Evolutionary conservation across 1,140 invertebrate species (phyloP).

Genomic region (Aphelenchoides fujianensis): DNA sequence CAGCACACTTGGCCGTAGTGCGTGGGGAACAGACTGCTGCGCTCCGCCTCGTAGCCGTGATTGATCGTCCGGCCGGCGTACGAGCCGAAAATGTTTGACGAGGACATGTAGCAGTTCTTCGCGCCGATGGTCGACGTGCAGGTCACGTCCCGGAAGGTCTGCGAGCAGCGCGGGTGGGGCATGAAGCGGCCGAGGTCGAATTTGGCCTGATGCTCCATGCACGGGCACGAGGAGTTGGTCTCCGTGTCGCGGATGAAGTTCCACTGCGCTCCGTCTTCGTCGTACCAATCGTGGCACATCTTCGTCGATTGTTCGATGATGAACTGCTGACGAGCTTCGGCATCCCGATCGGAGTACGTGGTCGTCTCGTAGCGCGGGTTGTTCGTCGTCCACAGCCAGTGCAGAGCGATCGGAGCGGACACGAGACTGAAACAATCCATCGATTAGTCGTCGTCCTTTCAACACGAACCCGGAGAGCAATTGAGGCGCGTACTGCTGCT

Average conservation of each 20-base stretch:
- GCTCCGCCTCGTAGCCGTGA: slow-evolving; percentile 38
- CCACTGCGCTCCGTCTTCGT: slow-evolving; percentile 53
- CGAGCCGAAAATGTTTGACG: slow-evolving; percentile 59
- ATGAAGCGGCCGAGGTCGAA: slow-evolving; percentile 60
- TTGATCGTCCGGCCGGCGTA: slow-evolving; percentile 30
- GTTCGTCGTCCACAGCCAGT: slow-evolving; percentile 58
- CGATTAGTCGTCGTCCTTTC: neutral
- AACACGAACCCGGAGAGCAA: slow-evolving; percentile 8
- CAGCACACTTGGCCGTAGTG: slow-evolving; percentile 62
- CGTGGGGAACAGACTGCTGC: slow-evolving; percentile 55
- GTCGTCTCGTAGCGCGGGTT: slow-evolving; percentile 52
- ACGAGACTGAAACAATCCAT: slow-evolving; percentile 47
- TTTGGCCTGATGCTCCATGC: slow-evolving; percentile 44
- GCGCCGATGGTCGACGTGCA: slow-evolving; percentile 58
- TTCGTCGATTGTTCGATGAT: slow-evolving; percentile 54
- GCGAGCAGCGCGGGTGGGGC: slow-evolving; percentile 61
- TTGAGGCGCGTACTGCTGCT: slow-evolving; percentile 26
- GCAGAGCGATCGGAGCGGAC: slow-evolving; percentile 59
- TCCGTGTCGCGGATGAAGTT: slow-evolving; percentile 60
- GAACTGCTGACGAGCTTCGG: slow-evolving; percentile 40
- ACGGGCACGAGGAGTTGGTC: slow-evolving; percentile 61
- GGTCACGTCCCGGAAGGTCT: slow-evolving; percentile 61
- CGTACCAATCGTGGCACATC: slow-evolving; percentile 62
- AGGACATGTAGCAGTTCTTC: slow-evolving; percentile 60
- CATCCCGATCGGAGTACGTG: slow-evolving; percentile 46